Evolutionary conservation across 2,113 vertebrate species (phyloP).

Genomic region (Tapirus terrestris): DNA sequence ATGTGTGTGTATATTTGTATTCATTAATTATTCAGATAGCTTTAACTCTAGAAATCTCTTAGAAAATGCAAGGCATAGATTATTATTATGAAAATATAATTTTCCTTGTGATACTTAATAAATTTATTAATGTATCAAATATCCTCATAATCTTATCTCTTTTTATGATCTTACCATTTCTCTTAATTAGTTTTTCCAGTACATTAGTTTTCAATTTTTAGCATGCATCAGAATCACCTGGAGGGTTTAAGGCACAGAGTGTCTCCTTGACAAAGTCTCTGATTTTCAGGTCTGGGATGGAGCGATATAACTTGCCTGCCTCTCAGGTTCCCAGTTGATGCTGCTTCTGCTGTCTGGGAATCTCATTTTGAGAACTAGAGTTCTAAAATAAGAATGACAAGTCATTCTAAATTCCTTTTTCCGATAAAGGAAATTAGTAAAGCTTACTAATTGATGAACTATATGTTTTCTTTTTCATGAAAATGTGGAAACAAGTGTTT

Average conservation of each 20-base stretch:
- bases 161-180: not conserved
- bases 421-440: not conserved
- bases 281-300: not conserved
- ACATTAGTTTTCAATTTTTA: not conserved
- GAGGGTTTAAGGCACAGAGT: no score
- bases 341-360: not conserved
- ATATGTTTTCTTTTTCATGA: not conserved
- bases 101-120: not conserved
- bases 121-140: not conserved
- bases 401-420: not conserved
- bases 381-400: not conserved
- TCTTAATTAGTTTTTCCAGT: not conserved
- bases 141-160: not conserved
- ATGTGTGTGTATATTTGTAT: not conserved
- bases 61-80: not conserved
- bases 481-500: not conserved
- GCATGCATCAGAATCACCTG: no score
- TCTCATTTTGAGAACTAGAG: not conserved
- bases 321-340: no score
- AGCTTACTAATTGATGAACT: not conserved
- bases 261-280: not conserved
- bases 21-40: not conserved
- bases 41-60: not conserved
- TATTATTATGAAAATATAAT: not conserved
- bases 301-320: not conserved